A percentile compares a stretch with the other conserved stretches of the same genome.
Conservation (phyloP, 2,888 invertebrate species). For the Lasioglossum malachurum region DNA sequence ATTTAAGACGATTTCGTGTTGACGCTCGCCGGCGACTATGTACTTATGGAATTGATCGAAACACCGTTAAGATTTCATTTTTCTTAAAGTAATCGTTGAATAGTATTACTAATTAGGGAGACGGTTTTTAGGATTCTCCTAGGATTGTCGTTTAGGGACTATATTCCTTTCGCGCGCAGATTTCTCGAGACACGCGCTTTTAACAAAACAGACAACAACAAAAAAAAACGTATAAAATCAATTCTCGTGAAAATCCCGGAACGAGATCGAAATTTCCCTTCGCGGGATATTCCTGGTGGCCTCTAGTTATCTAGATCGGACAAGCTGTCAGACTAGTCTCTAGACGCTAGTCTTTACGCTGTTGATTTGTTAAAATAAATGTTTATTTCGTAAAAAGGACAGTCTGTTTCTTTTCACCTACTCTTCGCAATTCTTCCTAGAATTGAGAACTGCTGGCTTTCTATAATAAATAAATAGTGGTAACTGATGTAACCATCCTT, state of each 20-base stretch:
- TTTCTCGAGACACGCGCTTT: conserved; percentile 45
- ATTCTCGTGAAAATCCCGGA: conserved; percentile 55
- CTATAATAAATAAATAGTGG: background rate
- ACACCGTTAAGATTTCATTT: conserved; percentile 15
- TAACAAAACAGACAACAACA: background rate
- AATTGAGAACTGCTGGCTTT: background rate
- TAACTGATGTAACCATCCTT: too few species aligned
- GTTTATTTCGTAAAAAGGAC: conserved; percentile 77
- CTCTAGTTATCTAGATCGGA: conserved; percentile 71
- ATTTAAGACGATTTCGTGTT: conserved; percentile 9
- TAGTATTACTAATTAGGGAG: background rate
- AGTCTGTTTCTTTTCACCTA: background rate
- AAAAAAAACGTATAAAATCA: conserved; percentile 13
- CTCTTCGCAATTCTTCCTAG: background rate
- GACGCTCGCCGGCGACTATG: background rate
- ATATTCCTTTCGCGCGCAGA: conserved; percentile 48
- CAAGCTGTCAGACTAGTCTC: conserved; percentile 70
- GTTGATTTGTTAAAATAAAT: conserved; percentile 82
- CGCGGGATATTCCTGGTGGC: conserved; percentile 70
- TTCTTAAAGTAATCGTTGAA: conserved; percentile 19
- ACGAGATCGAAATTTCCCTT: conserved; percentile 65
- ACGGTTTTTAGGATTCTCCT: conserved; percentile 37
- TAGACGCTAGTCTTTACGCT: conserved; percentile 77
- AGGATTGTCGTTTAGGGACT: conserved; percentile 26
- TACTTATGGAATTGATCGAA: conserved; percentile 33